phyloP scores from a whole-genome alignment of 2,113 vertebrate genomes.

The Hemiprocne comata region DNA sequence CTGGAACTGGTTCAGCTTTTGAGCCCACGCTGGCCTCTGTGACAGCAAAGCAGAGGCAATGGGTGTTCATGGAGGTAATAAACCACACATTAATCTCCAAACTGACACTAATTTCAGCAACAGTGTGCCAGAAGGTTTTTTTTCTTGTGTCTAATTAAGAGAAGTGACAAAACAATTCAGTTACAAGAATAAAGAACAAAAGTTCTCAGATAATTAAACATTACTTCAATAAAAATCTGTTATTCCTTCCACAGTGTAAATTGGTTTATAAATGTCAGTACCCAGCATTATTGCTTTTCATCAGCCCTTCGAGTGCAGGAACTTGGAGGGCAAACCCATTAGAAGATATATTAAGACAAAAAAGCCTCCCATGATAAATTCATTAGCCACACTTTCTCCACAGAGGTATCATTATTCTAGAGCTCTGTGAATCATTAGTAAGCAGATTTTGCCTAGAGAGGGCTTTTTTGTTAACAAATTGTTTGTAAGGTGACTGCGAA shows the following conservation, averaged over 20 bases:
- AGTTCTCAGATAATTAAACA: conserved; percentile 43
- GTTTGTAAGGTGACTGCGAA: neutral
- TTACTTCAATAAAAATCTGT: neutral
- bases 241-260: neutral
- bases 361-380: neutral
- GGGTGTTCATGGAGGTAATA: neutral
- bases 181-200: conserved; percentile 11
- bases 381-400: neutral
- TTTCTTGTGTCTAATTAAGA: conserved; percentile 23
- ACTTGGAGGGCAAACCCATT: neutral
- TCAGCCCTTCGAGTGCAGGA: neutral
- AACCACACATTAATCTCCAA: neutral
- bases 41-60: neutral
- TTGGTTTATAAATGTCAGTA: conserved; percentile 43
- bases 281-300: neutral
- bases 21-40: neutral
- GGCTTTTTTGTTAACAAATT: neutral
- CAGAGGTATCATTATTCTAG: neutral
- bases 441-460: neutral
- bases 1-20: neutral
- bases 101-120: neutral
- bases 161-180: conserved; percentile 34
- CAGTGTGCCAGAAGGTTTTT: neutral
- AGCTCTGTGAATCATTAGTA: neutral
- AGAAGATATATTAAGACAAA: neutral